Evolutionary conservation across 2,797 vertebrate genomes (phyloP).

Genomic region (Erpetoichthys calabaricus): DNA sequence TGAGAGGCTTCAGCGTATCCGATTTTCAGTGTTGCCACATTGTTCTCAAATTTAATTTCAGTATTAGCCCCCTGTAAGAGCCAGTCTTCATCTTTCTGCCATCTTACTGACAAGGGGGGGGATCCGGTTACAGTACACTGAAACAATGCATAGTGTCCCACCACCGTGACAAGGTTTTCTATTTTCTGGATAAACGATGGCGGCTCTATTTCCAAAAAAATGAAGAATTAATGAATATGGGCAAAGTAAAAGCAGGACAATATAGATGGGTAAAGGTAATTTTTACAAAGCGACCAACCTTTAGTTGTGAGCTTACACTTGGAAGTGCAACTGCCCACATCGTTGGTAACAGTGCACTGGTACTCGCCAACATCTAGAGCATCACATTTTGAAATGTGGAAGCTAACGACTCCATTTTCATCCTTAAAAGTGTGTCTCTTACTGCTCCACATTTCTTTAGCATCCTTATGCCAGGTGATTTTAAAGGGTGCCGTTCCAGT

Average conservation of each 20-base stretch:
- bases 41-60: constrained; percentile 66
- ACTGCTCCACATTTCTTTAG: constrained; percentile 77
- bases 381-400: constrained; percentile 75
- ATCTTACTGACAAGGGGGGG: constrained; percentile 69
- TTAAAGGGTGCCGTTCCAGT: constrained; percentile 76
- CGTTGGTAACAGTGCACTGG: constrained; percentile 77
- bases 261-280: too few relatives aligned
- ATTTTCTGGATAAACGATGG: constrained; percentile 74
- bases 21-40: constrained; percentile 65
- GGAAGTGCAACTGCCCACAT: constrained; percentile 79
- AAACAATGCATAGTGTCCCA: constrained; percentile 70
- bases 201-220: constrained; percentile 56
- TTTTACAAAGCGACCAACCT: constrained; percentile 59
- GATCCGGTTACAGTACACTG: constrained; percentile 68
- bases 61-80: constrained; percentile 72
- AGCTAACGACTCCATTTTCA: constrained; percentile 50
- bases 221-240: background rate
- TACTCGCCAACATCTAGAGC: constrained; percentile 76
- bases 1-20: constrained; percentile 58
- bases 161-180: constrained; percentile 63
- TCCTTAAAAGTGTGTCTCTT: constrained; percentile 70
- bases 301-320: constrained; percentile 67
- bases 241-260: too few relatives aligned
- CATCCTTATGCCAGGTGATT: constrained; percentile 82
- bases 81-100: constrained; percentile 90